A percentile compares a stretch with the other conserved stretches of the same genome.
Evolutionary conservation across 2,113 vertebrate species (phyloP).

Genomic region (Erpornis zantholeuca): DNA sequence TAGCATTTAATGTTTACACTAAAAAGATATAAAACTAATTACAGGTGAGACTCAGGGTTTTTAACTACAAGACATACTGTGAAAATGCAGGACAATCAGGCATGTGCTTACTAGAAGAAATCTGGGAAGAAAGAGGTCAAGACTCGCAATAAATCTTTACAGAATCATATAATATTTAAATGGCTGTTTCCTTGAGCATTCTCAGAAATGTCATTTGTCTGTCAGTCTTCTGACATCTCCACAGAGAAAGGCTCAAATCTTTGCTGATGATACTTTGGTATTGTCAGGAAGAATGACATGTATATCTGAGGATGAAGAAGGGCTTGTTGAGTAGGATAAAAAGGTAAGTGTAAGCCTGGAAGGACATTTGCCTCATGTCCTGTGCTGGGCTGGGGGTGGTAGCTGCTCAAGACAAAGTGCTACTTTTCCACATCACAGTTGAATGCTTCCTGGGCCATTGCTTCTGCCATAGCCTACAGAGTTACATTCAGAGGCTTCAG

Average conservation of each 20-base stretch:
- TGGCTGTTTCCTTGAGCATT: neutral
- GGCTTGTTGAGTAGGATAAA: neutral
- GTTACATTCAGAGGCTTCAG: neutral
- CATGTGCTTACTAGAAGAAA: neutral
- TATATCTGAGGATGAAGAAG: neutral
- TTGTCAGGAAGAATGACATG: neutral
- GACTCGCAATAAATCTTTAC: neutral
- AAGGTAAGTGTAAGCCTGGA: neutral
- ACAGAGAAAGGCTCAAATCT: neutral
- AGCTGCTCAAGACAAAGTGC: neutral
- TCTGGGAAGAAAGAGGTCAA: neutral
- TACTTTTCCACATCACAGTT: neutral
- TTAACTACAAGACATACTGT: neutral
- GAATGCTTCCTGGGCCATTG: neutral
- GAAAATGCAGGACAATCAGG: neutral
- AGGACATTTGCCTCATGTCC: neutral
- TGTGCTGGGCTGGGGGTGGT: neutral
- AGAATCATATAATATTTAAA: neutral
- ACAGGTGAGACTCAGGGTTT: neutral
- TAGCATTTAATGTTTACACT: neutral
- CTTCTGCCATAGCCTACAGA: neutral
- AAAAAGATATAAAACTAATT: neutral
- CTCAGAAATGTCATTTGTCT: neutral
- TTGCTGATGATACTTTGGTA: neutral
- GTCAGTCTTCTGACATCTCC: neutral